Evolutionary conservation across 2,888 invertebrate genomes (phyloP), one percentile per base, ranked within the genome.

Genomic region (Seira sanloemensis): DNA sequence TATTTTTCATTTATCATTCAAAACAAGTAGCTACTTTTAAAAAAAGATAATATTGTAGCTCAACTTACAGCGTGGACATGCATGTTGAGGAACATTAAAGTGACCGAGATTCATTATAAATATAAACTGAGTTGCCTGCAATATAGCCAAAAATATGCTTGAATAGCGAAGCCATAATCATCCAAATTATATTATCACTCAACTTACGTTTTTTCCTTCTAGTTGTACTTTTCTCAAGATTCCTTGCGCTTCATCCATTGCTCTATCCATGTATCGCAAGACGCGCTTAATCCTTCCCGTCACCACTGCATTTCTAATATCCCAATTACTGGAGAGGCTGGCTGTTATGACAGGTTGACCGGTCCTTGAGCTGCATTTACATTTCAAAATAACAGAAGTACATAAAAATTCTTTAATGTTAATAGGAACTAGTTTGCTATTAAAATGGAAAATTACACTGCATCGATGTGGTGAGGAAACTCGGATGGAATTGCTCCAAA

Each of bases 131-230:
- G 80, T 81, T 1, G 69, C 80, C 80, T 81, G 19, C 2, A 23
- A 73, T 21, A 72, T 66, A 24, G 23, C 50, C 16, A 78, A 19
- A 54, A 21, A 46, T 21, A 21, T 5, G 5, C 2, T 66, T 5
- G 19, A 4, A 7, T 21, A 9, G 19, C 9, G 5, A 9, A 9
- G 5, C 2, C 9, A 23, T n/a, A 21, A 23, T 5, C 4, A 9
- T 23, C 12, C 5, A 21, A 21, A 9, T 19, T 66, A 66, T 66
- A 25, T 18, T 4, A 62, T 18, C 4, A 66, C n/a, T n/a, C n/a
- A n/a, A n/a, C 7, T 24, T 75, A 82, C 81, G 65, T 82, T 82
- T 25, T 72, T 26, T n/a, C 81, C 81, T 71, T 82, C 76, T 18
- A 76, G 46, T 37, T 82, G 81, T 23, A 12, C 25, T n/a, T 19